A percentile compares a stretch with the other conserved stretches of the same genome.
These are phyloP conservation scores for Rhineura floridana DNA, from an alignment of 2,113 vertebrate genomes.

Conservation along the genomic window DNA sequence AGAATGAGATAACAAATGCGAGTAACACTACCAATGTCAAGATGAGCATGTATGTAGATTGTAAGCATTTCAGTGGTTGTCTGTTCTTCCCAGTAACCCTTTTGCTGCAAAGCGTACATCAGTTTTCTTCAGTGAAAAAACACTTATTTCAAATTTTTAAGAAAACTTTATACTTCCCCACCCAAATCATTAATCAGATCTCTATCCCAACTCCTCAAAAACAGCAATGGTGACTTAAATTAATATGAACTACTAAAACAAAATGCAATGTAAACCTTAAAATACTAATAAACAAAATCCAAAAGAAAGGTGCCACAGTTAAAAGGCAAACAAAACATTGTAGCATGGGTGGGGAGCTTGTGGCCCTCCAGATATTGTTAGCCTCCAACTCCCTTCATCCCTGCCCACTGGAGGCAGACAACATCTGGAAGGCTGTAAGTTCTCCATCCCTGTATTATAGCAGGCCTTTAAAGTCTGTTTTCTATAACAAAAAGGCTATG, in stretches of 20 bases:
- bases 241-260: neutral
- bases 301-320: neutral
- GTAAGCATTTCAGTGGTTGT: neutral
- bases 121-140: neutral
- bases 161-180: neutral
- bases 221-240: neutral
- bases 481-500: neutral
- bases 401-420: no score
- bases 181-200: neutral
- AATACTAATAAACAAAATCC: neutral
- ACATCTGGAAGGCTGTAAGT: no score
- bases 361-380: neutral
- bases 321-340: neutral
- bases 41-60: neutral
- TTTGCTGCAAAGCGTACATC: neutral
- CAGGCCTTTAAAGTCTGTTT: neutral
- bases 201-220: neutral
- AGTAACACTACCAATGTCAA: neutral
- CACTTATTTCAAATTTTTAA: neutral
- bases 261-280: neutral
- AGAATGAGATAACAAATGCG: neutral
- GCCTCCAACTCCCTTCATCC: neutral
- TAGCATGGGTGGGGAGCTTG: neutral
- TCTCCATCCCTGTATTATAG: no score
- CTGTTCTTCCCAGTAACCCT: neutral